Evolutionary conservation across 2,113 vertebrate species (phyloP).

Genomic region (Chelonoidis abingdonii): DNA sequence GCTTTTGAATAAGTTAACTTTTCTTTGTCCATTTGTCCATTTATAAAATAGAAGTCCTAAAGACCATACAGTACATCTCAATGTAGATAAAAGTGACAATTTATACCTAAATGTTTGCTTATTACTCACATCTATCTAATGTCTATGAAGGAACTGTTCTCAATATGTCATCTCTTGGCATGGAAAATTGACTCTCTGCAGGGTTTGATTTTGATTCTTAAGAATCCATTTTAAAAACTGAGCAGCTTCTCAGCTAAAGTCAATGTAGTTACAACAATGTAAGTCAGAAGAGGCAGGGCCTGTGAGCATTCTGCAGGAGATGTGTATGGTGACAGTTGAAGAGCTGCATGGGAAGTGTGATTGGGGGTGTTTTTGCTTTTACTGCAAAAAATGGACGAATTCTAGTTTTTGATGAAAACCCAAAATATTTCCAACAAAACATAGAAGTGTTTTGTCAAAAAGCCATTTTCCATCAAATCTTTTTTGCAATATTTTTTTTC

Average conservation of each 20-base stretch:
- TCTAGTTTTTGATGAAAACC: not conserved
- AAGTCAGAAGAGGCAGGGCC: not conserved
- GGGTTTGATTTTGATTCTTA: not conserved
- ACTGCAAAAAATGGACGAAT: not conserved
- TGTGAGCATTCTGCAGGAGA: not conserved
- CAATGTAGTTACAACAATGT: not conserved
- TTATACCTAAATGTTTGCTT: not conserved
- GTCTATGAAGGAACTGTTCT: not conserved
- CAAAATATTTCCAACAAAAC: not conserved
- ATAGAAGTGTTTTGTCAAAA: not conserved
- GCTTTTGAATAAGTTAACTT: not conserved
- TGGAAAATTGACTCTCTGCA: not conserved
- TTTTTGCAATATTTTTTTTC: not conserved
- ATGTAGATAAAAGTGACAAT: not conserved
- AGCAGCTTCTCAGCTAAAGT: not conserved
- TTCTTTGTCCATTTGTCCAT: not conserved
- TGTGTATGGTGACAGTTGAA: not conserved
- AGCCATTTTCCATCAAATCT: not conserved
- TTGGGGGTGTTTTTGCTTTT: not conserved
- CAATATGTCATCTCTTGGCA: not conserved
- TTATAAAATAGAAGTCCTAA: not conserved
- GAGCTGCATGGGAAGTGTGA: not conserved
- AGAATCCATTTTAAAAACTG: not conserved
- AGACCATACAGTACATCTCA: not conserved
- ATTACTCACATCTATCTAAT: not conserved